Percentiles rank a stretch among this genome's conserved stretches.
Evolutionary conservation across 2,113 vertebrate genomes (phyloP).

Genomic region (Pyrgilauda ruficollis): DNA sequence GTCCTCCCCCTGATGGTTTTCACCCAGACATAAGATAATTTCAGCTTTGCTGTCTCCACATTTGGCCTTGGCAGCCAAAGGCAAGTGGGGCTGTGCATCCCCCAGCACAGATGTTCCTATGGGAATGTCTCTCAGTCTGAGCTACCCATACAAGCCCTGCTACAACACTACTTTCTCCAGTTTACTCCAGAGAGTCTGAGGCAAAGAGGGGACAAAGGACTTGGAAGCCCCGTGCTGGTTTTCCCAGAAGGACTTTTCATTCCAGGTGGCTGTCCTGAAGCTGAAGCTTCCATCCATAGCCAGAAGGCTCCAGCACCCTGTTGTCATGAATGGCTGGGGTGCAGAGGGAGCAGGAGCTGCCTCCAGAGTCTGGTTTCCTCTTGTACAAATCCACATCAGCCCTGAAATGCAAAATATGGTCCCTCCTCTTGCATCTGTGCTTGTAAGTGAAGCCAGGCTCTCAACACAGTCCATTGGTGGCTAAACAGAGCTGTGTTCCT

Average conservation of each 20-base stretch:
- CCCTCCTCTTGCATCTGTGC: neutral
- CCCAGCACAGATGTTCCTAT: neutral
- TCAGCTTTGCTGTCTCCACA: neutral
- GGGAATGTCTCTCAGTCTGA: neutral
- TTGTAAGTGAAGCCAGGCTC: neutral
- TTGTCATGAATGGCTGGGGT: neutral
- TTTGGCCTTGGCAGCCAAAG: neutral
- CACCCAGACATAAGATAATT: neutral
- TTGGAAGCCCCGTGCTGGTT: neutral
- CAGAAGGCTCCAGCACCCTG: neutral
- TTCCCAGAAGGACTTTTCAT: neutral
- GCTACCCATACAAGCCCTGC: neutral
- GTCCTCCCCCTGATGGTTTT: neutral
- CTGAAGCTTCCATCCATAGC: neutral
- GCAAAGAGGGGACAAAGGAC: neutral
- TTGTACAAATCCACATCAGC: neutral
- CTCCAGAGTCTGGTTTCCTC: neutral
- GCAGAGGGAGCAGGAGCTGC: neutral
- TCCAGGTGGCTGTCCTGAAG: neutral
- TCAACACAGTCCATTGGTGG: neutral
- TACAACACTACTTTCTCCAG: rapidly evolving
- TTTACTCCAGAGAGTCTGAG: neutral
- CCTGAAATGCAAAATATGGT: neutral
- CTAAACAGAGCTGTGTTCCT: neutral
- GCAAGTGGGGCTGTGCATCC: neutral